Evolutionary conservation across 2,888 invertebrate species (phyloP), one percentile per base, ranked within the genome.

Genomic region (Philereme vetulata): DNA sequence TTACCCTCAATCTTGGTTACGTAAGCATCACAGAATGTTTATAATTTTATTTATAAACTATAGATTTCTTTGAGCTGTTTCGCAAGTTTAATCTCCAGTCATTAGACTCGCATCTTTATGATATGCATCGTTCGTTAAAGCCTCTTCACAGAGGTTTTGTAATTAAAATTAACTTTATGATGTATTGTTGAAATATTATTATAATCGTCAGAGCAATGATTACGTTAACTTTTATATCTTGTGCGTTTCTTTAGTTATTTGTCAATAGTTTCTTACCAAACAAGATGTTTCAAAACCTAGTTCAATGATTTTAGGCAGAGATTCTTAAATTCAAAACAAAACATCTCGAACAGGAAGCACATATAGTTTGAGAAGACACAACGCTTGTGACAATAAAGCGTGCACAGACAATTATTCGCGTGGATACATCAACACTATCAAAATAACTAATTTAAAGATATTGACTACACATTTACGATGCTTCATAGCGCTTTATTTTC

Each of bases 381-480:
- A 1, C 5, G 11, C 6, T 44, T 21, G 21, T 21, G 21, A 21
- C 21, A 21, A 21, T 21, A 21, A 21, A 21, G 21, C 21, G 21
- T 21, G 21, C 21, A 21, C 2, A 21, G 21, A 21, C 21, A 21
- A 44, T 21, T 21, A 44, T 21, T 44, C 5, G 5, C 8, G 21
- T 21, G 6, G 4, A 6, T 11, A 3, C 21, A 21, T 53, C 53
- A 42, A 38, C 49, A 46, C 50, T 64, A 65, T 67, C 55, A 56
- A 59, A 60, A 66, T 62, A 67, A 68, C 72, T 66, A 68, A 70
- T 71, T 68, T 71, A 61, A 70, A 11, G 58, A 57, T 63, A 67
- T 68, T 66, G 69, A 70, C 59, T 72, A 73, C 71, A 71, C 64
- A 51, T 77, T 77, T 74, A 77, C 68, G 71, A 70, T 44, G 62